phyloP scores from a whole-genome alignment of 2,113 vertebrate genomes.

The Haliaeetus leucogaster region DNA sequence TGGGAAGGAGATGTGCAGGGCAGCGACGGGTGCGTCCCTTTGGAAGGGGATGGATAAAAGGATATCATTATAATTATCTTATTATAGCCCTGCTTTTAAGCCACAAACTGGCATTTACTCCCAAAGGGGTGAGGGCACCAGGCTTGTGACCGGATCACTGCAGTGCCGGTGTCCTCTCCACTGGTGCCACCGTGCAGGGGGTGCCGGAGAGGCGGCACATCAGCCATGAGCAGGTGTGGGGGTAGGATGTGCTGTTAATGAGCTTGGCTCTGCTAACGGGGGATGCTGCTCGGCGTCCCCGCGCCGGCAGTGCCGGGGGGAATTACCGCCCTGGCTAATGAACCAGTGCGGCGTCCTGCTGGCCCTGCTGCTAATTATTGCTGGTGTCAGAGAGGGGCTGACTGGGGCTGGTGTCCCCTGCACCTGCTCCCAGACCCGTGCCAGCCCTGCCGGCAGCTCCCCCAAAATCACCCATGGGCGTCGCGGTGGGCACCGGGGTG shows the following conservation, averaged over 20 bases:
- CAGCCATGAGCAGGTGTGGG: background rate
- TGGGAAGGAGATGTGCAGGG: background rate
- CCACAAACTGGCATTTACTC: fast-evolving
- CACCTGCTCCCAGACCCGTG: no score
- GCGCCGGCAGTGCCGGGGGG: background rate
- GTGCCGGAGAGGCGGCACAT: fast-evolving
- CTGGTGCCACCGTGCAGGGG: fast-evolving
- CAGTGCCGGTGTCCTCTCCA: background rate
- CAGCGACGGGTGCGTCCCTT: fast-evolving
- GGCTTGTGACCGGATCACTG: fast-evolving
- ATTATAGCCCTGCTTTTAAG: background rate
- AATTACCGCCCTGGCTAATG: background rate
- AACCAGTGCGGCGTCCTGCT: background rate
- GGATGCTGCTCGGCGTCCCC: background rate
- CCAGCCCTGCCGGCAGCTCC: background rate
- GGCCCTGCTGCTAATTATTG: background rate
- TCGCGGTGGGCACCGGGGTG: fast-evolving
- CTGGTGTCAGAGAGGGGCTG: background rate
- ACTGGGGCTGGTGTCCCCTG: background rate
- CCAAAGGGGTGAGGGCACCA: fast-evolving
- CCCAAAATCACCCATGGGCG: background rate
- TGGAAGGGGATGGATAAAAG: background rate
- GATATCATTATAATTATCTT: background rate
- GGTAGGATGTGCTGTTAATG: background rate
- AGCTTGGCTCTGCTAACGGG: background rate